These are phyloP conservation scores for Agrochola circellaris DNA, from an alignment of 2,888 invertebrate genomes.

Conservation along the genomic window DNA sequence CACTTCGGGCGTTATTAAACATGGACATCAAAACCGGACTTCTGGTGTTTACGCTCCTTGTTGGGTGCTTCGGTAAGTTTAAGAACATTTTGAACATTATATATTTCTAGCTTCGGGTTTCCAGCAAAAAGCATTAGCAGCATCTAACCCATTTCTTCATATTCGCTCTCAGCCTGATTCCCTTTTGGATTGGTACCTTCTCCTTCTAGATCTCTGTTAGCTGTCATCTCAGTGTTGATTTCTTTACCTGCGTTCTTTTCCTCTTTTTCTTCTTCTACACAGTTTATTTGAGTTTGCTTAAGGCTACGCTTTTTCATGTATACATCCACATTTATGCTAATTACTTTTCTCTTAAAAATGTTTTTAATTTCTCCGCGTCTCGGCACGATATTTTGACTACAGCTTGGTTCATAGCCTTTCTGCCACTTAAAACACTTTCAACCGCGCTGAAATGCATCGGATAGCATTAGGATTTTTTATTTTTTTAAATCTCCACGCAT, in stretches of 20 bases:
- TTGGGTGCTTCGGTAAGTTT: slow-evolving; percentile 75
- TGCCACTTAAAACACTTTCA: too few relatives aligned
- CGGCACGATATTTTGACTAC: too few relatives aligned
- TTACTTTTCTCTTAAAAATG: too few relatives aligned
- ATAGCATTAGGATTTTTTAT: too few relatives aligned
- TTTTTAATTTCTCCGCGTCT: too few relatives aligned
- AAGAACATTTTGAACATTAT: neutral
- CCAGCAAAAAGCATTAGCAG: too few relatives aligned
- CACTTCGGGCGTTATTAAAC: slow-evolving; percentile 52
- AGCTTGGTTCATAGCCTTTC: too few relatives aligned
- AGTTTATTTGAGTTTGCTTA: neutral
- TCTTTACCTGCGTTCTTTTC: neutral
- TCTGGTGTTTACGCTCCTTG: slow-evolving; percentile 71
- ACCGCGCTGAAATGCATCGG: too few relatives aligned
- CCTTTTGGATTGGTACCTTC: neutral
- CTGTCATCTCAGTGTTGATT: too few relatives aligned
- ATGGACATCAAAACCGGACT: slow-evolving; percentile 68
- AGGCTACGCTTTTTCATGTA: neutral
- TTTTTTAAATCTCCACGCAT: too few relatives aligned
- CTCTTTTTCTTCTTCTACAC: neutral
- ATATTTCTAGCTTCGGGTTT: neutral
- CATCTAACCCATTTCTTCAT: neutral
- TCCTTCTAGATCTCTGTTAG: neutral
- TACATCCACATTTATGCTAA: too few relatives aligned
- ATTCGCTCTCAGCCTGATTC: neutral